Base-by-base conservation (phyloP, 1,140 invertebrate species). In the Mizuhopecten yessoensis region DNA sequence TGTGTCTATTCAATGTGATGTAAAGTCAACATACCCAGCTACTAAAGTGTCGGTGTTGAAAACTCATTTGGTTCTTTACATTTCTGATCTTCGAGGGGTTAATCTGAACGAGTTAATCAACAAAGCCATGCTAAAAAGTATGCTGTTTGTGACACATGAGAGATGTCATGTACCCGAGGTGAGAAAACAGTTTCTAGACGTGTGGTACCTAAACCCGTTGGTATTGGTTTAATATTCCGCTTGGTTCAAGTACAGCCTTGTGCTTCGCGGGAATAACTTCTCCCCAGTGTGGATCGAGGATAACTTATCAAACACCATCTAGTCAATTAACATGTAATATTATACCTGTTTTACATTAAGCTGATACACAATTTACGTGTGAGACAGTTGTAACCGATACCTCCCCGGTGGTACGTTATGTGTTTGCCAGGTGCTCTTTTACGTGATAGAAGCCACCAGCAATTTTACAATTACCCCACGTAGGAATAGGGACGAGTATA, bases 261-360 rank as follows among this genome's bases (percentile, higher is more conserved):
- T 23, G 45, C 45, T 20, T 17, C 20, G 45, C 45, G 45, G 45
- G 15, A 23, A 20, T 17, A 5, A 10, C 45, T 49, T 49, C 45
- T 17, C 23, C 11, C 57, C 57, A 13, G 9, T 45, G 9, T 17
- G 9, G 42, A 29, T 75, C 23, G n/a, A n/a, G 5, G 3, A 75
- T 7, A 75, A 75, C 17, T 75, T 29, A 75, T 75, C 57, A 75
- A 75, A 75, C 57, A 75, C 57, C 57, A 75, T 75, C 57, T 75
- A 75, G 5, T 75, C 5, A n/a, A n/a, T 29, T 29, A 75, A n/a
- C n/a, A 75, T 75, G n/a, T n/a, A 75, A 75, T n/a, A 75, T 75
- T 29, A 75, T n/a, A 45, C 42, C 57, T 29, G n/a, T 75, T 29
- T 75, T 29, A n/a, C 11, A n/a, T 75, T 29, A 29, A 75, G 5